Percentiles rank a stretch among this genome's conserved stretches.
Evolutionary conservation across 2,113 vertebrate genomes (phyloP).

Genomic region (Tringa solitaria): DNA sequence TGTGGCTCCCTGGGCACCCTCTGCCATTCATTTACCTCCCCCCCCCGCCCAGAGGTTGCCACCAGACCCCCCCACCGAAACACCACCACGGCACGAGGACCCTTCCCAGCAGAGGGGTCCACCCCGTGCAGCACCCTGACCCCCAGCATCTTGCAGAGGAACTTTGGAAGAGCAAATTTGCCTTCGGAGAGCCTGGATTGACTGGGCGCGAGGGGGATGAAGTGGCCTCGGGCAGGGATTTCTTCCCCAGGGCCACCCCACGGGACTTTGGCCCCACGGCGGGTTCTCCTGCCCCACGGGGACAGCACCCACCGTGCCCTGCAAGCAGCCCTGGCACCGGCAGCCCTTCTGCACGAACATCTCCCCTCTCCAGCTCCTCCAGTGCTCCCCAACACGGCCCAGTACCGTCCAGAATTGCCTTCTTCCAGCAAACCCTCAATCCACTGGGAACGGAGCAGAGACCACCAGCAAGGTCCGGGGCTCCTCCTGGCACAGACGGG

Average conservation of each 20-base stretch:
- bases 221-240: background rate
- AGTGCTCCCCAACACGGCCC: fast-evolving
- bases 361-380: background rate
- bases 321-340: background rate
- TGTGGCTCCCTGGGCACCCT: background rate
- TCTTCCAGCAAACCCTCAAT: background rate
- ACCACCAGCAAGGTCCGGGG: background rate
- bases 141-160: background rate
- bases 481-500: background rate
- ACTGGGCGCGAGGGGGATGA: fast-evolving
- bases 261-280: background rate
- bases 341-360: fast-evolving
- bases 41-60: fast-evolving
- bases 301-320: fast-evolving
- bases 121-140: fast-evolving
- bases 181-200: background rate
- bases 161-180: background rate
- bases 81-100: fast-evolving
- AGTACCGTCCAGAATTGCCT: background rate
- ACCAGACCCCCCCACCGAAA: background rate
- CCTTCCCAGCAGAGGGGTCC: background rate
- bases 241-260: background rate
- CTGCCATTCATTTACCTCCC: background rate
- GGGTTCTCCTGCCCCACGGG: background rate
- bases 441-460: background rate